phyloP scores from a whole-genome alignment of 2,797 vertebrate species.

The Selene dorsalis region DNA sequence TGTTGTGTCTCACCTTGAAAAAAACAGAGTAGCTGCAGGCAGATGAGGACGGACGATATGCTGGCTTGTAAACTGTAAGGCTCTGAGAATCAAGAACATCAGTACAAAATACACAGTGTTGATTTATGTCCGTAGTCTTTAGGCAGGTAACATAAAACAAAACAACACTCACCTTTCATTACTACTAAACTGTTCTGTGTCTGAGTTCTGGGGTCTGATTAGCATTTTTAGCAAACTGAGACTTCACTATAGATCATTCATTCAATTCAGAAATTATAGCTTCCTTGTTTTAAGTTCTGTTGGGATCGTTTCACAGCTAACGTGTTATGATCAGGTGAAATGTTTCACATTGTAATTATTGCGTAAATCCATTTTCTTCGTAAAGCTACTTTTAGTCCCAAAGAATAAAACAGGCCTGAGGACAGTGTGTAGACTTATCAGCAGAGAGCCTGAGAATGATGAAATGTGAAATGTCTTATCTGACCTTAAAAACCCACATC shows the following conservation, averaged over 20 bases:
- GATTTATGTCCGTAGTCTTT: too few species aligned
- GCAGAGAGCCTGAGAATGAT: conserved; percentile 40
- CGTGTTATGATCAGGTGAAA: conserved; percentile 1
- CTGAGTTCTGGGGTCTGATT: too few species aligned
- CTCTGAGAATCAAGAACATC: too few species aligned
- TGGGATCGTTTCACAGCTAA: neutral
- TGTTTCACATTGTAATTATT: conserved; percentile 13
- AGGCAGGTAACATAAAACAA: too few species aligned
- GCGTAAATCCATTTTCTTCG: conserved; percentile 12
- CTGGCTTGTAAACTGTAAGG: conserved; percentile 45
- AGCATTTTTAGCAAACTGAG: too few species aligned
- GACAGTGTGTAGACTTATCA: conserved; percentile 14
- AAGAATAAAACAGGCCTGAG: neutral
- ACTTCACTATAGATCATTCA: neutral
- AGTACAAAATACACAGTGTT: too few species aligned
- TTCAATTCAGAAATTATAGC: too few species aligned
- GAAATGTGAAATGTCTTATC: conserved; percentile 51
- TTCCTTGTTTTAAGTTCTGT: neutral
- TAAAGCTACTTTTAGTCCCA: conserved; percentile 15
- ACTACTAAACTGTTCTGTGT: too few species aligned
- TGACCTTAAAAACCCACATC: conserved; percentile 61
- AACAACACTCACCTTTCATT: too few species aligned
- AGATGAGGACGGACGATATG: conserved; percentile 30
- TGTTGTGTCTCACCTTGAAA: conserved; percentile 31
- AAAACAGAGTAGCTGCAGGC: conserved; percentile 37